These are phyloP conservation scores for Exocentrus adspersus DNA, from an alignment of 2,888 invertebrate species.

Conservation along the genomic window DNA sequence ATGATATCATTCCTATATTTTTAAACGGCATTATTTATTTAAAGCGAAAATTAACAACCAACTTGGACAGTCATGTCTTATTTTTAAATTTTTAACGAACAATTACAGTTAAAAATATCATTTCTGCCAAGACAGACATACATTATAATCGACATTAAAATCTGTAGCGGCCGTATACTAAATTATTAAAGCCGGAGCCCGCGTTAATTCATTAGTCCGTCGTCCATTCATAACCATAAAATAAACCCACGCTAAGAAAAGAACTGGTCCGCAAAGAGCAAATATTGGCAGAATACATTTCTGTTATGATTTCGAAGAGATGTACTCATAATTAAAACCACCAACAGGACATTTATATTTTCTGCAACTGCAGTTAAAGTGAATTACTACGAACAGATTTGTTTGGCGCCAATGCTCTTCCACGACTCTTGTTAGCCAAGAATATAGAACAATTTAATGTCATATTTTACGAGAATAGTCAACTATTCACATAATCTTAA, in stretches of 20 bases:
- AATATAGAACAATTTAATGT: no score
- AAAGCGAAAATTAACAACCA: background rate
- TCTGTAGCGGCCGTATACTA: background rate
- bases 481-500: no score
- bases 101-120: background rate
- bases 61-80: background rate
- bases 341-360: no score
- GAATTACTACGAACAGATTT: no score
- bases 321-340: background rate
- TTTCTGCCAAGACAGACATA: background rate
- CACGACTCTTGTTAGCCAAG: no score
- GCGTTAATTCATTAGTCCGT: background rate
- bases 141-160: background rate
- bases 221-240: background rate
- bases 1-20: background rate
- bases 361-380: no score
- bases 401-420: no score
- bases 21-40: background rate
- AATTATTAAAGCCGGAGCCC: background rate
- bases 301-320: background rate
- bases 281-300: background rate
- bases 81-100: background rate
- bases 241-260: background rate
- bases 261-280: background rate
- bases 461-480: no score